Conservation (phyloP, 2,797 vertebrate genomes). For the Epinephelus malabaricus region DNA sequence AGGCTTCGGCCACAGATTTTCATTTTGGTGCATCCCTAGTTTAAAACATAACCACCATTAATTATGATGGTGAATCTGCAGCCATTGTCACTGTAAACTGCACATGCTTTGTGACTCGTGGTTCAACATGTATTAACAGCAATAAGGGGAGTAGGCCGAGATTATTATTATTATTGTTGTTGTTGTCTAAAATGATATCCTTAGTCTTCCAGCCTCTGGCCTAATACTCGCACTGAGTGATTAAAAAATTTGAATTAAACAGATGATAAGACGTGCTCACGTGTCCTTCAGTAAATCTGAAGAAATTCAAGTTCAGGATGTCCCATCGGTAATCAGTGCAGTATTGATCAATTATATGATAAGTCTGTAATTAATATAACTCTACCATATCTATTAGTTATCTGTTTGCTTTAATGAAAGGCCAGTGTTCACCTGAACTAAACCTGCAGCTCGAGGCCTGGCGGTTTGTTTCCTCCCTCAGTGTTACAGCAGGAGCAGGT, state of each 20-base stretch:
- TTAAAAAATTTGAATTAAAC: not conserved
- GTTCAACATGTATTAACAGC: not conserved
- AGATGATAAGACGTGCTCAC: slow-evolving; percentile 1
- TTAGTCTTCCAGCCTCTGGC: not conserved
- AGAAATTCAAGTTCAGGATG: slow-evolving; percentile 6
- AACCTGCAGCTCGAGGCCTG: not conserved
- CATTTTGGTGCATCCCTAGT: not conserved
- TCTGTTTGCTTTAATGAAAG: slow-evolving; percentile 20
- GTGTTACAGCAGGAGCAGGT: slow-evolving; percentile 4
- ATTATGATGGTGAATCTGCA: not conserved
- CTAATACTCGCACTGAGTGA: not conserved
- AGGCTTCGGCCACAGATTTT: no score
- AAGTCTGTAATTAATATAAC: slow-evolving; percentile 31
- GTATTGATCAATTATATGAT: slow-evolving; percentile 45
- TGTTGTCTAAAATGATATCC: no score
- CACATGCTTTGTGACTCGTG: not conserved
- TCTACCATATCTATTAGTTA: not conserved
- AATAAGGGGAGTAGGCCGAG: no score
- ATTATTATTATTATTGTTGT: not conserved
- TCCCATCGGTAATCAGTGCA: slow-evolving; percentile 18
- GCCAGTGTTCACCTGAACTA: not conserved
- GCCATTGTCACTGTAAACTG: not conserved
- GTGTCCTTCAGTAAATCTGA: slow-evolving; percentile 2
- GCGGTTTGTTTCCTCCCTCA: not conserved
- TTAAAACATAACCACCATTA: not conserved